Percentiles rank a stretch among this genome's conserved stretches.
phyloP scores from a whole-genome alignment of 2,797 vertebrate genomes.

The Crotalus adamanteus region DNA sequence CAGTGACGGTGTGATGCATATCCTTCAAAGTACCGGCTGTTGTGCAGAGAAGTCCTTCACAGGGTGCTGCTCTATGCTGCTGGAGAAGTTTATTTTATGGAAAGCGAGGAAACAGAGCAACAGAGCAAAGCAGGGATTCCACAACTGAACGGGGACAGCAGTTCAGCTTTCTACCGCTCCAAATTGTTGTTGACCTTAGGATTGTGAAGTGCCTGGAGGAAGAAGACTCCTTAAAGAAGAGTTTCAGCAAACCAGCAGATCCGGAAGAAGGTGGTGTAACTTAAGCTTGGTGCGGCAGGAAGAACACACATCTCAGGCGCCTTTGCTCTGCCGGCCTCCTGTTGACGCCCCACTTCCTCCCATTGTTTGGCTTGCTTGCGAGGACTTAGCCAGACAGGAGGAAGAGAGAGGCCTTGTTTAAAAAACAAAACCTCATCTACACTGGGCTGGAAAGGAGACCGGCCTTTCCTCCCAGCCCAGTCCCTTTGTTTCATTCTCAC shows the following conservation, averaged over 20 bases:
- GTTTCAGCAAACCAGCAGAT: background rate
- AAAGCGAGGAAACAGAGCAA: background rate
- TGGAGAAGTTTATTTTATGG: background rate
- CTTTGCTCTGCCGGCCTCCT: conserved; percentile 42
- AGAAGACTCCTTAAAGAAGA: background rate
- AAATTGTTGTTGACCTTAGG: background rate
- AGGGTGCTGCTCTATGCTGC: background rate
- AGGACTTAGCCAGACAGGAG: background rate
- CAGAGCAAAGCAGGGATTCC: background rate
- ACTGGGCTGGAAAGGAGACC: background rate
- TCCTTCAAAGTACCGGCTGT: background rate
- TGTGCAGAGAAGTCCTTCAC: background rate
- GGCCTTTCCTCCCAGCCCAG: background rate
- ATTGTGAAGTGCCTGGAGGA: background rate
- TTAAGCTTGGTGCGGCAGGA: background rate
- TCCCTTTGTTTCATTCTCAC: background rate
- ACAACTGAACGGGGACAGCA: background rate
- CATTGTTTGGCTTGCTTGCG: conserved; percentile 73
- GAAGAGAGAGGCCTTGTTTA: background rate
- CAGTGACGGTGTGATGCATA: background rate
- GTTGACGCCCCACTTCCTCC: conserved; percentile 71
- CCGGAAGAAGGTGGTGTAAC: background rate
- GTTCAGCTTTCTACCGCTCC: background rate
- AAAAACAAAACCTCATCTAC: background rate
- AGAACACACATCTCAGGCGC: background rate